Evolutionary conservation across 2,888 invertebrate species (phyloP).

Genomic region (Acleris cristana): DNA sequence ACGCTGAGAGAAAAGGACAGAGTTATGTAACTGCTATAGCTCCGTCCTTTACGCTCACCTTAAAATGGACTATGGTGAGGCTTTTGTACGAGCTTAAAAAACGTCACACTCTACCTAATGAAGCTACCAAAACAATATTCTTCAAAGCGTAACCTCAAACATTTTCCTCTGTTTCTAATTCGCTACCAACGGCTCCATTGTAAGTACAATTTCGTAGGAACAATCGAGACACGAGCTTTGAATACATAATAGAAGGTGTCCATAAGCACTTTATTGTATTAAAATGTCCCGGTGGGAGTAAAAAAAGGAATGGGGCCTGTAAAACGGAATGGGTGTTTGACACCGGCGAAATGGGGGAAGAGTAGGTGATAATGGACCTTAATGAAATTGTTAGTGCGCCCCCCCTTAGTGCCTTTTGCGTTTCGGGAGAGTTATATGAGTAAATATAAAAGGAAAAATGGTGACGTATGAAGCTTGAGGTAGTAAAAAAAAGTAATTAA

Average conservation of each 20-base stretch:
- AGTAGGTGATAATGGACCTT: constrained; percentile 23
- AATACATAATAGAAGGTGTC: neutral
- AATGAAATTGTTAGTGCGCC: constrained; percentile 28
- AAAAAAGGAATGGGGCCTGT: constrained; percentile 1
- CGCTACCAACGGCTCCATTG: too few relatives aligned
- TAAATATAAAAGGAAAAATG: neutral
- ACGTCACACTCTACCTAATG: too few relatives aligned
- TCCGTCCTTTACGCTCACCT: too few relatives aligned
- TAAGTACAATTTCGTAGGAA: too few relatives aligned
- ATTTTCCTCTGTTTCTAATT: neutral
- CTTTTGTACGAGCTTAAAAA: too few relatives aligned
- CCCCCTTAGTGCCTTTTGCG: constrained; percentile 1
- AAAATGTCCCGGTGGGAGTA: constrained; percentile 10
- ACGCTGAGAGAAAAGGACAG: too few relatives aligned
- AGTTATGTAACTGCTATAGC: too few relatives aligned
- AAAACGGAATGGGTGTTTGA: constrained; percentile 21
- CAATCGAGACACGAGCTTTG: too few relatives aligned
- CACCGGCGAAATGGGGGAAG: constrained; percentile 12
- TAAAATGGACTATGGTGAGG: too few relatives aligned
- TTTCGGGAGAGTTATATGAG: neutral
- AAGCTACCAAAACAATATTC: too few relatives aligned
- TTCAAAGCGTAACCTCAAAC: neutral
- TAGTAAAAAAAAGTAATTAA: too few relatives aligned
- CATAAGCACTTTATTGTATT: constrained; percentile 32
- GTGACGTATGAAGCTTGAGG: too few relatives aligned